Percentiles rank a stretch among this genome's conserved stretches.
Conservation (phyloP, 2,888 invertebrate species). For the Sipha maydis region DNA sequence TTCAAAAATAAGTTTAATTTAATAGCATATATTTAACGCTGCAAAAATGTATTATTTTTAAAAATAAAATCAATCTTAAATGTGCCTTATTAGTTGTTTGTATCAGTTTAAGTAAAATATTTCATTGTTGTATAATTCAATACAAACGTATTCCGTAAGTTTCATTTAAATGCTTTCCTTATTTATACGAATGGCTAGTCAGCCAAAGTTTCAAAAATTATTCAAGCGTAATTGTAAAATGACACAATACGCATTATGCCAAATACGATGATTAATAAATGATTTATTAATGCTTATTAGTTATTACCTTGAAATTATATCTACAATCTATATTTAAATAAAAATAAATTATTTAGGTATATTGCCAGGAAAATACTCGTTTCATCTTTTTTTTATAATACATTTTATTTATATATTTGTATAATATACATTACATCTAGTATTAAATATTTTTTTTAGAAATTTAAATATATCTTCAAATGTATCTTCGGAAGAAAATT, state of each 20-base stretch:
- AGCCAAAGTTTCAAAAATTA: constrained; percentile 31
- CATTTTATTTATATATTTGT: too few relatives aligned
- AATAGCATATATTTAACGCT: background rate
- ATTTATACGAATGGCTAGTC: background rate
- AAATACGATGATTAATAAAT: background rate
- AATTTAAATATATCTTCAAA: too few relatives aligned
- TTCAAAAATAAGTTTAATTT: too few relatives aligned
- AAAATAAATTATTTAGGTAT: background rate
- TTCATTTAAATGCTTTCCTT: background rate
- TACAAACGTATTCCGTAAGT: background rate
- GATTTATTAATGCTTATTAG: background rate
- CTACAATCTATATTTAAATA: background rate
- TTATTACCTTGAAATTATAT: too few relatives aligned
- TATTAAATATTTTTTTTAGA: too few relatives aligned
- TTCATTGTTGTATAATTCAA: background rate
- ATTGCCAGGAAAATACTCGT: background rate
- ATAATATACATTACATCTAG: too few relatives aligned
- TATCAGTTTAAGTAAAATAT: background rate
- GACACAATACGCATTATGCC: constrained; percentile 13
- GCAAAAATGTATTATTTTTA: background rate
- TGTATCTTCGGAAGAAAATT: too few relatives aligned
- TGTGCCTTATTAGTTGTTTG: too few relatives aligned
- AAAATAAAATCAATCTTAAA: background rate
- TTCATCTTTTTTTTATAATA: background rate
- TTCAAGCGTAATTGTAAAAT: background rate